Evolutionary conservation across 2,888 invertebrate species (phyloP).

Genomic region (Adelphocoris suturalis): DNA sequence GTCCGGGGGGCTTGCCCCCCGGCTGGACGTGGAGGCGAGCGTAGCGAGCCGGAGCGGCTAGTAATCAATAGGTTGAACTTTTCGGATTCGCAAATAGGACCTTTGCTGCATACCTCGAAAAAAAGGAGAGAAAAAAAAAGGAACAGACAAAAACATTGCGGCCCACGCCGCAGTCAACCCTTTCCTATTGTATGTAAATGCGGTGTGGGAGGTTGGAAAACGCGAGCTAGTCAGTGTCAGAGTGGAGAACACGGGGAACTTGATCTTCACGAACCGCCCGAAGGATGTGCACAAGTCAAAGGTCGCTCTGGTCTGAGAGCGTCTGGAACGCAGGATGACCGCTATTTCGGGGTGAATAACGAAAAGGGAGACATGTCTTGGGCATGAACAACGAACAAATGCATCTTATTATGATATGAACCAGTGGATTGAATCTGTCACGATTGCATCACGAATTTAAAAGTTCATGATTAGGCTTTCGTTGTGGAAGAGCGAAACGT

Average conservation of each 20-base stretch:
- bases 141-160: not conserved
- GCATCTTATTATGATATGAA: not conserved
- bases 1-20: too few species aligned
- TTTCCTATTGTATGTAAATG: constrained; percentile 13
- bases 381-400: not conserved
- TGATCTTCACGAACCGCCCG: constrained; percentile 12
- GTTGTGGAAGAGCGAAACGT: too few species aligned
- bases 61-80: not conserved
- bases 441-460: not conserved
- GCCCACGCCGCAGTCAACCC: constrained; percentile 18
- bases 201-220: constrained; percentile 2
- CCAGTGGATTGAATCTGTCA: not conserved
- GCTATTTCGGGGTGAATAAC: not conserved
- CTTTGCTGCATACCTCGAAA: not conserved
- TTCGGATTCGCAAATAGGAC: not conserved
- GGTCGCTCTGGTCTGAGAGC: constrained; percentile 8
- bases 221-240: not conserved
- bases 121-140: not conserved
- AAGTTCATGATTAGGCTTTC: too few species aligned
- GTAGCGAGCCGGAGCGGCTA: too few species aligned
- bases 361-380: not conserved
- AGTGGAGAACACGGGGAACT: constrained; percentile 2
- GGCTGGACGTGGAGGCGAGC: too few species aligned
- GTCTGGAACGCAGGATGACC: not conserved
- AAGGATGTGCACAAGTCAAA: not conserved